Conservation (phyloP, 1,140 invertebrate genomes). For the Venturia canescens region DNA sequence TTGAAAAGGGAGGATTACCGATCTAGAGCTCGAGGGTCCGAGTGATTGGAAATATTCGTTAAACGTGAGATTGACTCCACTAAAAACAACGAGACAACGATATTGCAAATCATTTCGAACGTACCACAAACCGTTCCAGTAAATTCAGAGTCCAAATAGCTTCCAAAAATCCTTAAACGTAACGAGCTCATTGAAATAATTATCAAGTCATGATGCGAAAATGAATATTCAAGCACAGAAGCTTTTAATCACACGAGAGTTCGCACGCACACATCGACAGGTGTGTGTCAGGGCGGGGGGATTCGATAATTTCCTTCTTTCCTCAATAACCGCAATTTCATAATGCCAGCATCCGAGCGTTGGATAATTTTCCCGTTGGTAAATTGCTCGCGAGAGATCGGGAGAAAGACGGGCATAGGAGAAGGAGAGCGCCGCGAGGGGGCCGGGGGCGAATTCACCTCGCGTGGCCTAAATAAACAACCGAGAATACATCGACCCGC, state of each 20-base stretch:
- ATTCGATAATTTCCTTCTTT: conserved; percentile 1
- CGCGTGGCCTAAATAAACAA: conserved; percentile 77
- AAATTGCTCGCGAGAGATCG: conserved; percentile 24
- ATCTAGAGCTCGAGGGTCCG: no score
- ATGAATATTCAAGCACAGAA: conserved; percentile 15
- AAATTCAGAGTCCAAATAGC: no score
- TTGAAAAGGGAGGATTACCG: no score
- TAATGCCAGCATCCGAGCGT: conserved; percentile 16
- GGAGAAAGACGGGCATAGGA: not conserved
- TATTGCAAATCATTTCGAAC: no score
- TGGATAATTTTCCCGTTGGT: conserved; percentile 21
- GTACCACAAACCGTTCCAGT: no score
- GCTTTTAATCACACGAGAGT: not conserved
- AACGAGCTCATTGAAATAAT: no score
- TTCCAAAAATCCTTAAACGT: no score
- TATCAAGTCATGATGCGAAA: conserved; percentile 23
- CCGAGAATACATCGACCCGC: conserved; percentile 77
- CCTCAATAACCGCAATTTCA: conserved; percentile 6
- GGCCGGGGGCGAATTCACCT: conserved; percentile 60
- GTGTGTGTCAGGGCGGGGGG: no score
- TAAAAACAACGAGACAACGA: no score
- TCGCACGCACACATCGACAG: not conserved
- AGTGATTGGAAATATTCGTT: no score
- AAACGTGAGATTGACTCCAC: no score
- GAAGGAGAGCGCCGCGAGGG: not conserved